Base-by-base conservation (phyloP, 64 coral and sea anemone genomes). In the Montipora efflorescens region DNA sequence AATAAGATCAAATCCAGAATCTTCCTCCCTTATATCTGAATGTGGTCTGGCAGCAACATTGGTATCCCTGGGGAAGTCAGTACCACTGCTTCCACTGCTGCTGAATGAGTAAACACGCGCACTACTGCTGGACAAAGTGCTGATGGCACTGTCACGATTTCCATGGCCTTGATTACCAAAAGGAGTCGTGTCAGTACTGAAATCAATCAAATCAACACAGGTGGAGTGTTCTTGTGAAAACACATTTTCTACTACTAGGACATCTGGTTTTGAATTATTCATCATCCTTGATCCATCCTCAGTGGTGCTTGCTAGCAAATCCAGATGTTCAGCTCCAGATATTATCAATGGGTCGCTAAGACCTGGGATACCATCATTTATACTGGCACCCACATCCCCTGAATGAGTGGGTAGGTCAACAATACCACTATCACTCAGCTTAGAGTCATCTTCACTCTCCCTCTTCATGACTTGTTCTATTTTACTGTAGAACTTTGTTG, bases 111-210 rank as follows among this genome's bases (percentile, higher is more conserved):
- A 88, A 7, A 66, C 57, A 21, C 92, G 82, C 9, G 67, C 11
- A 22, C 92, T 93, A 49, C 92, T 80, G 61, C 92, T 59, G 48
- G 61, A 64, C 61, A 64, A 14, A 14, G 72, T 93, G 13, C 92
- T 93, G 18, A 93, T 93, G 75, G 84, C 81, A 79, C 92, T 93
- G 62, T 88, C 84, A 47, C 92, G 47, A 61, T 69, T 66, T 51
- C 82, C 66, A 13, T 46, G 15, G 16, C 15, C 59, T 11, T 85
- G 82, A 9, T 85, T 49, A 4, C n/a, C 15, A 50, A 84, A 84
- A 4, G 44, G 28, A 48, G 62, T 43, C 21, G 47, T 70, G 18
- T 72, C 82, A 49, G 15, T 20, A 21, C 62, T 62, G 47, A 86
- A 86, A 86, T 86, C 82, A 86, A 86, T 86, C 59, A 86, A 71